Evolutionary conservation across 2,888 invertebrate genomes (phyloP).

Genomic region (Catocala nupta): DNA sequence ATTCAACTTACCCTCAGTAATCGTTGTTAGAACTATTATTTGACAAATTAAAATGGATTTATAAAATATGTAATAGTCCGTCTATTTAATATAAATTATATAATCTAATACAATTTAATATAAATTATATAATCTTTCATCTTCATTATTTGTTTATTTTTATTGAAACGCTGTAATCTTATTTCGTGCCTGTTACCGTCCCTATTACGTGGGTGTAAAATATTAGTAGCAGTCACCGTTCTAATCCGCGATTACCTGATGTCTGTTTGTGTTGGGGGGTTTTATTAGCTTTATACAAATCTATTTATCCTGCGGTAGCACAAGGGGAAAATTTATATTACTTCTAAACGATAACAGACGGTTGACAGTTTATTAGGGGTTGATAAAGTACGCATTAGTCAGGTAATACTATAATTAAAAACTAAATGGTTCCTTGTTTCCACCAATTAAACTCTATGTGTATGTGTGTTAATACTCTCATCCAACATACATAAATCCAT

Average conservation of each 20-base stretch:
- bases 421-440: too few relatives aligned
- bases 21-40: too few relatives aligned
- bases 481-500: too few relatives aligned
- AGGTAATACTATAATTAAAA: neutral
- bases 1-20: too few relatives aligned
- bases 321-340: conserved; percentile 13
- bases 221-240: conserved; percentile 1
- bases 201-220: conserved; percentile 5
- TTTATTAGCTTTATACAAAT: conserved; percentile 16
- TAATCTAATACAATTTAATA: too few relatives aligned
- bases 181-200: neutral
- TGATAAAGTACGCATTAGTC: neutral
- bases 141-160: too few relatives aligned
- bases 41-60: too few relatives aligned
- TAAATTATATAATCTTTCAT: too few relatives aligned
- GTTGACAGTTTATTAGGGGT: conserved; percentile 11
- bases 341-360: conserved; percentile 1
- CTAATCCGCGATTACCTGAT: conserved; percentile 20
- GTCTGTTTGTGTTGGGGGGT: conserved; percentile 19
- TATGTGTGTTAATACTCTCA: too few relatives aligned
- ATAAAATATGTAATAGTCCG: too few relatives aligned
- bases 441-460: too few relatives aligned
- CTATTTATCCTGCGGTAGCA: conserved; percentile 11
- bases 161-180: neutral
- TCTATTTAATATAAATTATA: too few relatives aligned